Evolutionary conservation across 2,113 vertebrate genomes (phyloP).

Genomic region (Cyphomyrus plagiostoma): DNA sequence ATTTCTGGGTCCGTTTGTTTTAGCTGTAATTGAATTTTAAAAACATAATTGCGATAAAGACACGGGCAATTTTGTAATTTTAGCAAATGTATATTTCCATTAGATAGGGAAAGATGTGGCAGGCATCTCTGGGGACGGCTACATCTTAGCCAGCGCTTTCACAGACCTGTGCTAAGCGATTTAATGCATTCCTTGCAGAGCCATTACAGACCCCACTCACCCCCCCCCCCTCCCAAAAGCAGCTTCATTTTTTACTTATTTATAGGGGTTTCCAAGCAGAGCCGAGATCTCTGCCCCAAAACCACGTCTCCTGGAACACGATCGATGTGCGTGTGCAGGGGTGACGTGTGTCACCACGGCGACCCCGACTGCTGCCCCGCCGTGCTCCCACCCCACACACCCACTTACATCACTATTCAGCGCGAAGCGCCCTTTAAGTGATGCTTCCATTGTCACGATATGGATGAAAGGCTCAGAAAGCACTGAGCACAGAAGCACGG

Average conservation of each 20-base stretch:
- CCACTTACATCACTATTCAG: neutral
- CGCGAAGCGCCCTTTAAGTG: neutral
- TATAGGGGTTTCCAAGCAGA: constrained; percentile 41
- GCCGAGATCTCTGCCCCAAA: constrained; percentile 31
- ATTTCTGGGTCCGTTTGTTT: constrained; percentile 7
- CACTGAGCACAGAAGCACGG: neutral
- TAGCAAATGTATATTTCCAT: constrained; percentile 13
- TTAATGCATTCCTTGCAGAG: constrained; percentile 43
- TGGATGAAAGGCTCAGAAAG: neutral
- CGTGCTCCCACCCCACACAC: neutral
- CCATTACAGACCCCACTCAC: constrained; percentile 35
- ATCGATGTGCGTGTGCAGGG: neutral
- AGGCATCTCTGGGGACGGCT: constrained; percentile 19
- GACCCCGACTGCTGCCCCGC: neutral
- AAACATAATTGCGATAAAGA: neutral
- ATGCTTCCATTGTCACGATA: neutral
- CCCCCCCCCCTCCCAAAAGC: constrained; percentile 39
- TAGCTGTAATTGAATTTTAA: neutral
- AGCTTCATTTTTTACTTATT: constrained; percentile 59
- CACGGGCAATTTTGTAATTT: constrained; percentile 1
- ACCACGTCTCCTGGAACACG: neutral
- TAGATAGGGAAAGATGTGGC: constrained; percentile 44
- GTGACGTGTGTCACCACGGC: neutral
- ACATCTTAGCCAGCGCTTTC: constrained; percentile 44
- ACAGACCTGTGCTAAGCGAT: constrained; percentile 43